phyloP scores from a whole-genome alignment of 2,113 vertebrate species.

The Verasper variegatus region DNA sequence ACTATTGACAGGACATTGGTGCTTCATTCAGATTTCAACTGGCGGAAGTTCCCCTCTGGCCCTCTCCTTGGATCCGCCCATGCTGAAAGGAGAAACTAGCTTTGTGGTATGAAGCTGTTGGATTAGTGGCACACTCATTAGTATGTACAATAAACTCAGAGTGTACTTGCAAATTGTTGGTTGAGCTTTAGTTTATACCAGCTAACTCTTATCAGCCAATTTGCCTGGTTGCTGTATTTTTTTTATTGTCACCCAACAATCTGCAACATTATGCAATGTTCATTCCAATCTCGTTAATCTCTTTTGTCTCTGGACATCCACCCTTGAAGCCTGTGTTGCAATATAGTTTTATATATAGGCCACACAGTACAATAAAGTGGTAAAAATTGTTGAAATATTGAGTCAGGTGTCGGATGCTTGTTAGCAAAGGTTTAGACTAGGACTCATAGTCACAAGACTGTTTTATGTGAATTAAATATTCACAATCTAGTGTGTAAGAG shows the following conservation, averaged over 20 bases:
- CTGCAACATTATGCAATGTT: not conserved
- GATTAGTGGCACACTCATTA: no score
- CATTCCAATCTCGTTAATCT: not conserved
- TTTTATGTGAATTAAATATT: not conserved
- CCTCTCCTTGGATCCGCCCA: no score
- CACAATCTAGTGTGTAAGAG: not conserved
- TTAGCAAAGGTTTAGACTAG: not conserved
- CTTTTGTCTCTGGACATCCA: conserved; percentile 1
- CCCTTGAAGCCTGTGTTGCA: not conserved
- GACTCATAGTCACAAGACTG: not conserved
- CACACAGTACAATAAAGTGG: not conserved
- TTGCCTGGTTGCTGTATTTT: not conserved
- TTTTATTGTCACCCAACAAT: not conserved
- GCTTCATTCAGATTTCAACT: no score
- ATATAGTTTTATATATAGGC: no score
- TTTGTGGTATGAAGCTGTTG: not conserved
- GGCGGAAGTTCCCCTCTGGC: no score
- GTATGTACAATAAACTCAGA: not conserved
- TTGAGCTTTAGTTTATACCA: not conserved
- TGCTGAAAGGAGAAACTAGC: not conserved
- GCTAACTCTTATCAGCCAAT: not conserved
- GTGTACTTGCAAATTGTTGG: not conserved
- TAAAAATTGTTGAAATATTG: not conserved
- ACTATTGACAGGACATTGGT: no score
- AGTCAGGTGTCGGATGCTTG: not conserved